phyloP scores from a whole-genome alignment of 1,140 invertebrate genomes.

The Cepaea nemoralis region DNA sequence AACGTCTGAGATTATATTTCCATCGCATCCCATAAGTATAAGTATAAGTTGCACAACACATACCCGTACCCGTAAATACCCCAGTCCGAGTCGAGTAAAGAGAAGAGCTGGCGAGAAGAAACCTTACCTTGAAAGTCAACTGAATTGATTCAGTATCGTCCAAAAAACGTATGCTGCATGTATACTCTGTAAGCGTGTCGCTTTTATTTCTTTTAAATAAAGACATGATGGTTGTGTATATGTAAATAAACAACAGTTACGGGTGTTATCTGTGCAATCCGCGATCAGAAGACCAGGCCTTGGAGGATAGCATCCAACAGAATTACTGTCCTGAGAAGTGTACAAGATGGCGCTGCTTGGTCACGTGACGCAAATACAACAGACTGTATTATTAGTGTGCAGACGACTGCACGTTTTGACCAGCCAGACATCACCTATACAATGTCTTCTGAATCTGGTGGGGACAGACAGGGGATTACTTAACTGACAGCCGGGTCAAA shows the following conservation, averaged over 20 bases:
- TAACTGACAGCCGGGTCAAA: too few species aligned
- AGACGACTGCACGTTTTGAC: background rate
- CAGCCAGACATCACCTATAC: background rate
- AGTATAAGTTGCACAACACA: too few species aligned
- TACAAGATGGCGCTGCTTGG: conserved; percentile 47
- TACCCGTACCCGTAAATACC: too few species aligned
- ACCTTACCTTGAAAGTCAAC: conserved; percentile 91
- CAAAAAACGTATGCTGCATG: conserved; percentile 91
- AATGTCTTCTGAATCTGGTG: too few species aligned
- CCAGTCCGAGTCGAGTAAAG: too few species aligned
- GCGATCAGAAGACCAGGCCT: conserved; percentile 19
- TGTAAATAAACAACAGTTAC: background rate
- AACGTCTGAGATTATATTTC: too few species aligned
- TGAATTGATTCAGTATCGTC: conserved; percentile 95
- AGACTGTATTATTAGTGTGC: background rate
- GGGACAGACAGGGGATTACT: too few species aligned
- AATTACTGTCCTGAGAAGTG: conserved; percentile 18
- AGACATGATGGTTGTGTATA: conserved; percentile 44
- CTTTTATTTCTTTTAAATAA: conserved; percentile 68
- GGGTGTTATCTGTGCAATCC: background rate
- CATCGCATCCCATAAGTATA: too few species aligned
- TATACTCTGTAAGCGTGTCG: conserved; percentile 76
- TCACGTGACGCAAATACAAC: conserved; percentile 45
- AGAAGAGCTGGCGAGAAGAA: too few species aligned
- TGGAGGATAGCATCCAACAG: conserved; percentile 37